Evolutionary conservation across 2,888 invertebrate species (phyloP).

Genomic region (Melieria omissa): DNA sequence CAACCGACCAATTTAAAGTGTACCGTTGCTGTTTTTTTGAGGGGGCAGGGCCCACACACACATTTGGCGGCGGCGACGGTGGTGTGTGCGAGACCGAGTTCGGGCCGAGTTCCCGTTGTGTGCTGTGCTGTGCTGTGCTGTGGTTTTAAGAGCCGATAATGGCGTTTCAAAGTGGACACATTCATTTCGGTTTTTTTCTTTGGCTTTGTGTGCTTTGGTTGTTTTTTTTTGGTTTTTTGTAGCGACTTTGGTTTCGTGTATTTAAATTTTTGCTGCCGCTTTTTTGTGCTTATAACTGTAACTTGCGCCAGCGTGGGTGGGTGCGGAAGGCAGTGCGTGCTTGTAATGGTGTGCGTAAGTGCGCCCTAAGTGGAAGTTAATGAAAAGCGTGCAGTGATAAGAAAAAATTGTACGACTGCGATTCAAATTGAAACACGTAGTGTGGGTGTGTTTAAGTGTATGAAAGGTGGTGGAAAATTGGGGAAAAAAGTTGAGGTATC

Average conservation of each 20-base stretch:
- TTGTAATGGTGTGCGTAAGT: constrained; percentile 21
- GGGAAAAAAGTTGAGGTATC: neutral
- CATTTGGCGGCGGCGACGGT: neutral
- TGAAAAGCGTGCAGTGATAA: constrained; percentile 18
- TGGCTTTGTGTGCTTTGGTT: neutral
- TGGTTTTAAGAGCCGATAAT: constrained; percentile 17
- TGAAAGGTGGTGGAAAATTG: neutral
- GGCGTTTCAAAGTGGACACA: constrained; percentile 30
- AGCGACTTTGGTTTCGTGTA: neutral
- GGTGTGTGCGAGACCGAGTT: neutral
- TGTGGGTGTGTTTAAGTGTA: too few species aligned
- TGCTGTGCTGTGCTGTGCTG: neutral
- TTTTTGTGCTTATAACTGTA: constrained; percentile 36
- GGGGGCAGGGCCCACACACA: neutral
- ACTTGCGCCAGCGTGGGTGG: neutral
- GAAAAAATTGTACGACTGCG: too few species aligned
- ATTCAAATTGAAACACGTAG: too few species aligned
- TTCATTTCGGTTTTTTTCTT: constrained; percentile 6
- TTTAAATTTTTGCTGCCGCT: constrained; percentile 16
- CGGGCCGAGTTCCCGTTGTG: neutral
- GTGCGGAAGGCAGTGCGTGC: neutral
- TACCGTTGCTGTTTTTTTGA: neutral
- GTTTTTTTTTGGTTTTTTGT: neutral
- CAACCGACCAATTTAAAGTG: neutral
- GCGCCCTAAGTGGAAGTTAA: constrained; percentile 30